Percentiles rank a stretch among this genome's conserved stretches.
Conservation (phyloP, 2,797 vertebrate species). For the Paedocypris micromegethes region DNA sequence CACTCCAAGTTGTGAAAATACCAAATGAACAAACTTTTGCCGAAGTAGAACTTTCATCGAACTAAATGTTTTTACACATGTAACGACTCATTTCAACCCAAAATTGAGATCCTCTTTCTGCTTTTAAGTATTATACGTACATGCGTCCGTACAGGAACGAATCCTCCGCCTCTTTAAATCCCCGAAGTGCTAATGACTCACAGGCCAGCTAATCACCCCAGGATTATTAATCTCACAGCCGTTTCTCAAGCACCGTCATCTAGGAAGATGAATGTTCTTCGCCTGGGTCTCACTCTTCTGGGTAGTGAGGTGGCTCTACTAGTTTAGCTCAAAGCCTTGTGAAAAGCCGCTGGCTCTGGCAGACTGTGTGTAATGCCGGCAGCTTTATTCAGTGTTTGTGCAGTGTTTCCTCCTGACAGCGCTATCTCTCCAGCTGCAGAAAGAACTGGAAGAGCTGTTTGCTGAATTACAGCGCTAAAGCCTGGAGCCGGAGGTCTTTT, state of each 20-base stretch:
- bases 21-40: too few species aligned
- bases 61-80: too few species aligned
- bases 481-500: too few species aligned
- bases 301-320: slow-evolving; percentile 9
- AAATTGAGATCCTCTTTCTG: too few species aligned
- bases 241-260: slow-evolving; percentile 7
- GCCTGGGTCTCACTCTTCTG: background rate
- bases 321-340: slow-evolving; percentile 20
- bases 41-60: too few species aligned
- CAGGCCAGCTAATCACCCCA: slow-evolving; percentile 20
- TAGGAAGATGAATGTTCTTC: slow-evolving; percentile 18
- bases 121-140: too few species aligned
- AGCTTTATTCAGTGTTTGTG: slow-evolving; percentile 30
- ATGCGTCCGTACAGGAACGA: background rate
- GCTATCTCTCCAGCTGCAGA: slow-evolving; percentile 5
- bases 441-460: slow-evolving; percentile 16
- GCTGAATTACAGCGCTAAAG: slow-evolving; percentile 13
- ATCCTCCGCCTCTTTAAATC: slow-evolving; percentile 14
- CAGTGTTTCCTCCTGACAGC: slow-evolving; percentile 20
- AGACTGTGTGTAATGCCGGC: slow-evolving; percentile 6
- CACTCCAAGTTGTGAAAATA: too few species aligned
- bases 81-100: too few species aligned
- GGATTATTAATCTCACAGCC: slow-evolving; percentile 29
- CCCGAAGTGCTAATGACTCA: slow-evolving; percentile 21
- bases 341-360: background rate